Evolutionary conservation across 2,113 vertebrate species (phyloP), one percentile per base, ranked within the genome.

Genomic region (Amazona guildingii): DNA sequence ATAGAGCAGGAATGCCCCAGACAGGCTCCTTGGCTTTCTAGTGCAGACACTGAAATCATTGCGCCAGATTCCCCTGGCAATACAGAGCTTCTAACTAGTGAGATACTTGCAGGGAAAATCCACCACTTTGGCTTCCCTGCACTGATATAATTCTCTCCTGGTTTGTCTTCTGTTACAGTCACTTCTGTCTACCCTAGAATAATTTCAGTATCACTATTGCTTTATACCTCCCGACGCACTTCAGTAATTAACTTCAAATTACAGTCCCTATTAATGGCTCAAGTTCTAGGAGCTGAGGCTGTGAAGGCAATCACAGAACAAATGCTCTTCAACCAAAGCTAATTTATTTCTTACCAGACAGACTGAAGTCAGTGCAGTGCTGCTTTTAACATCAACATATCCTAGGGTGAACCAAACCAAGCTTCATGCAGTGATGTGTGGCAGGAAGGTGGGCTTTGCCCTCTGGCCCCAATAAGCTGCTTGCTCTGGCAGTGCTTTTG

Each of bases 271-370:
- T 13, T 28, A 39, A 10, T 0, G 0, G 66, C 21, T n/a, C n/a
- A 9, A 5, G 35, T 31, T 70, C 1, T 0, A 49, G 43, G 43
- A 68, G 70, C 35, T 8, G 1, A 0, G 24, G 33, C 33, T 33
- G 9, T 2, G 27, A 75, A 88, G 41, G 59, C 54, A 63, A n/a
- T 3, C 1, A 1, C 77, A 59, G 31, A 64, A 83, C 77, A 93
- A 61, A 24, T 17, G 23, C 64, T 97, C 78, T 95, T 85, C 98
- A 98, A 97, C 97, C 96, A 93, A 97, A 97, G 77, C 29, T 66
- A 94, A 83, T 98, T 98, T 98, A 98, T 98, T 98, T 96, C 69
- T 88, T 92, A 95, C 62, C 33, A 96, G 96, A 96, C 92, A 97
- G 93, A 93, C 88, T 93, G 87, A 95, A 95, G 90, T 94, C 96